Evolutionary conservation across 2,888 invertebrate species (phyloP).

Genomic region (Drosophila longiperda): DNA sequence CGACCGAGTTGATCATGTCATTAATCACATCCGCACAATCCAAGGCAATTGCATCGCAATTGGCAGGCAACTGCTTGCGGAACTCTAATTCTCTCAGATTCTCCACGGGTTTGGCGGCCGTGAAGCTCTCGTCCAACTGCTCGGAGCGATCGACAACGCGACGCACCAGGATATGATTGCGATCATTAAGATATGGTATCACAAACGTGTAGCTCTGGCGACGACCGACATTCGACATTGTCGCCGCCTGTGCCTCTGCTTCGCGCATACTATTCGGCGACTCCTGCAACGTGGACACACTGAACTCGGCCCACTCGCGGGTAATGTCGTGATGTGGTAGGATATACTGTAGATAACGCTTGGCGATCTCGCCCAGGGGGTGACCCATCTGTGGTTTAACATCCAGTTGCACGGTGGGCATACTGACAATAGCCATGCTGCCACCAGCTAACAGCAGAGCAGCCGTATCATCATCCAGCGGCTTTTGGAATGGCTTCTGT

Average conservation of each 20-base stretch:
- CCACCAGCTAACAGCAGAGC: slow-evolving; percentile 77
- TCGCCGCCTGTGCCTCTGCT: slow-evolving; percentile 56
- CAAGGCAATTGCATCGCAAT: slow-evolving; percentile 45
- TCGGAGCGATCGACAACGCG: slow-evolving; percentile 83
- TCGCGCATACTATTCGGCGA: slow-evolving; percentile 54
- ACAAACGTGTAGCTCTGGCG: slow-evolving; percentile 86
- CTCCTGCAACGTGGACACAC: slow-evolving; percentile 81
- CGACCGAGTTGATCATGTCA: slow-evolving; percentile 87
- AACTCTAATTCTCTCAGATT: slow-evolving; percentile 74
- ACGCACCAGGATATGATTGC: slow-evolving; percentile 87
- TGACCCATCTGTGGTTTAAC: slow-evolving; percentile 82
- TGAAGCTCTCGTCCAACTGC: slow-evolving; percentile 73
- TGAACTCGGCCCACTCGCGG: slow-evolving; percentile 85
- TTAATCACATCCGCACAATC: slow-evolving; percentile 85
- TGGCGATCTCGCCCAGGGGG: slow-evolving; percentile 82
- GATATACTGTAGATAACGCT: slow-evolving; percentile 83
- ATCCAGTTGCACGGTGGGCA: slow-evolving; percentile 83
- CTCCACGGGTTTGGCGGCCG: slow-evolving; percentile 38
- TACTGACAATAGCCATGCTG: slow-evolving; percentile 82
- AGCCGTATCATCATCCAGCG: slow-evolving; percentile 80
- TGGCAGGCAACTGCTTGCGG: slow-evolving; percentile 48
- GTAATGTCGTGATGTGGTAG: slow-evolving; percentile 83
- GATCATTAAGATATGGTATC: slow-evolving; percentile 87
- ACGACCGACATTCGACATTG: slow-evolving; percentile 53
- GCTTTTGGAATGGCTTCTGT: slow-evolving; percentile 78